These are phyloP conservation scores for Apamea sordens DNA, from an alignment of 2,888 invertebrate genomes.

Conservation along the genomic window DNA sequence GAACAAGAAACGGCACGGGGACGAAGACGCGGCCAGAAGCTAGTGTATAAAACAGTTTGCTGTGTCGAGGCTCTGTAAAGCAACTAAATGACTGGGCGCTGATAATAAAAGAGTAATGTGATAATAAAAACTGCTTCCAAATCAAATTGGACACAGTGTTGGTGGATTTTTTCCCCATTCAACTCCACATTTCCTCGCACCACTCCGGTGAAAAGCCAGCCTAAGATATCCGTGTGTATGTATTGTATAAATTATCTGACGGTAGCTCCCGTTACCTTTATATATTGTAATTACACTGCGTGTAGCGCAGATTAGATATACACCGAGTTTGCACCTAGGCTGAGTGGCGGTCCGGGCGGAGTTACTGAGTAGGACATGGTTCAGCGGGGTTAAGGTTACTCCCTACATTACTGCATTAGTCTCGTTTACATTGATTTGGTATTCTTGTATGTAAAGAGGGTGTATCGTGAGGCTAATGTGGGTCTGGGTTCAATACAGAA, in stretches of 20 bases:
- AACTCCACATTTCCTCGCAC: no score
- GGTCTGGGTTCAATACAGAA: neutral
- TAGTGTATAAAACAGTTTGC: neutral
- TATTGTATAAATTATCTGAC: conserved; percentile 30
- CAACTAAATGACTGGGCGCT: neutral
- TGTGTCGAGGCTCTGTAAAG: neutral
- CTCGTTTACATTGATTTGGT: neutral
- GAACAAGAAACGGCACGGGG: no score
- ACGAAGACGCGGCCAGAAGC: no score
- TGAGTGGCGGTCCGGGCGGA: neutral
- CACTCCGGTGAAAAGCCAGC: neutral
- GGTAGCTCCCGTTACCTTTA: conserved; percentile 49
- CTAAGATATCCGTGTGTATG: neutral
- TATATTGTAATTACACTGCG: conserved; percentile 49
- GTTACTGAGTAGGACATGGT: neutral
- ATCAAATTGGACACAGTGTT: neutral
- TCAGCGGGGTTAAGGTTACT: conserved; percentile 11
- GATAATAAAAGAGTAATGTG: neutral
- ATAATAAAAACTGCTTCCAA: neutral
- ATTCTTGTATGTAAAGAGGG: neutral
- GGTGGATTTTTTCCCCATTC: no score
- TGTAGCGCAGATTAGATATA: conserved; percentile 49
- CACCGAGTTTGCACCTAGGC: neutral
- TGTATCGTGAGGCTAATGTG: neutral
- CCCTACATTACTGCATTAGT: neutral